Conservation (phyloP, 2,888 invertebrate species). For the Escarpia spicata region DNA sequence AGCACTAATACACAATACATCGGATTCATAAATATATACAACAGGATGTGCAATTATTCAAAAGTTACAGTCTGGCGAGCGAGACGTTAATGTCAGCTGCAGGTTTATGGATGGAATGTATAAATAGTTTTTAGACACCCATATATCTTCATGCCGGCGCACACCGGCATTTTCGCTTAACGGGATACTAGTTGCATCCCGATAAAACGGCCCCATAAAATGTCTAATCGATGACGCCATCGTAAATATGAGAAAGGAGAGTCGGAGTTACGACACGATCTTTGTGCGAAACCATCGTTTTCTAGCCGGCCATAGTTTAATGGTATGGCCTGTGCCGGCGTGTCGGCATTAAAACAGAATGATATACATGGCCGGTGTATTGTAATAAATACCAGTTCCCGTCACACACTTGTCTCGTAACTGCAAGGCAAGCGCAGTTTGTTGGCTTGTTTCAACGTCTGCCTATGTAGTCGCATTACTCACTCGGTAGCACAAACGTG, state of each 20-base stretch:
- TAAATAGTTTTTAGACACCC: slow-evolving; percentile 4
- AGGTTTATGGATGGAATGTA: neutral
- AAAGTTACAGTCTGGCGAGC: neutral
- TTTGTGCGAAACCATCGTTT: neutral
- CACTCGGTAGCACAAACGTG: neutral
- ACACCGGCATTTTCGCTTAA: neutral
- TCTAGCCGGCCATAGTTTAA: neutral
- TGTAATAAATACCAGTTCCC: neutral
- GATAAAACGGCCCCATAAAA: neutral
- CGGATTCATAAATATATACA: neutral
- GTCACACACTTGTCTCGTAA: neutral
- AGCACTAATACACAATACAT: neutral
- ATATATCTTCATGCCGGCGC: neutral
- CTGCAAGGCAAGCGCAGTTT: too few relatives aligned
- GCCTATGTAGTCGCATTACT: neutral
- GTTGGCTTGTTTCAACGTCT: neutral
- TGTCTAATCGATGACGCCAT: slow-evolving; percentile 3
- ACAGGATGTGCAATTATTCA: neutral
- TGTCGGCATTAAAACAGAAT: neutral
- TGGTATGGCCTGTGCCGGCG: neutral
- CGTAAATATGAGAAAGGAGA: slow-evolving; percentile 10
- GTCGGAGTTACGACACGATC: neutral
- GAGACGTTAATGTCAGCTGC: neutral
- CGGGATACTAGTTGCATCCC: neutral
- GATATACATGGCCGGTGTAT: neutral